phyloP scores from a whole-genome alignment of 2,888 invertebrate species.

The Andrena chrysosceles region DNA sequence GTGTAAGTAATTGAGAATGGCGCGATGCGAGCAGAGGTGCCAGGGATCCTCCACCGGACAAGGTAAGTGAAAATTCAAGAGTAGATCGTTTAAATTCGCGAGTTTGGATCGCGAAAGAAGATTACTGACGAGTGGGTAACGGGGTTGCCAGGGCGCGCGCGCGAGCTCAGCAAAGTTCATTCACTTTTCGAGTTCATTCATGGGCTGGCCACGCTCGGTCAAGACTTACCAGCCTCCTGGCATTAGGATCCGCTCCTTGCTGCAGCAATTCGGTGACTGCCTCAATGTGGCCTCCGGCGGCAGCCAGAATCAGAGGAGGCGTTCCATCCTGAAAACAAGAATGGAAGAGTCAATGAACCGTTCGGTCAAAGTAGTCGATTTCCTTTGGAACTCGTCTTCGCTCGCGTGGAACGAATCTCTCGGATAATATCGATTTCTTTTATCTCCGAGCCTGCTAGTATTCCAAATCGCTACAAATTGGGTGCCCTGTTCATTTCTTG shows the following conservation, averaged over 20 bases:
- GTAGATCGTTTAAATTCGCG: slow-evolving; percentile 16
- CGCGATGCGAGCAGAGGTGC: neutral
- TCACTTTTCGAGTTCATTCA: slow-evolving; percentile 56
- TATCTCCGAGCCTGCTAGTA: too few species aligned
- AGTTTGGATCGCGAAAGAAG: slow-evolving; percentile 20
- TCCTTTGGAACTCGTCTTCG: neutral
- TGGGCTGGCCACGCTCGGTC: slow-evolving; percentile 46
- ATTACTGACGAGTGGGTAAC: slow-evolving; percentile 33
- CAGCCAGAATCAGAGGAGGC: slow-evolving; percentile 95
- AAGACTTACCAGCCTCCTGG: slow-evolving; percentile 90
- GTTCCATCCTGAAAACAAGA: slow-evolving; percentile 93
- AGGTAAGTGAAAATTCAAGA: neutral
- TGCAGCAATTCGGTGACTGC: slow-evolving; percentile 94
- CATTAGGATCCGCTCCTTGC: slow-evolving; percentile 96
- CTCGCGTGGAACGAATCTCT: too few species aligned
- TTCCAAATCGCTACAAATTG: too few species aligned
- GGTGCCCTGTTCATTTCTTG: too few species aligned
- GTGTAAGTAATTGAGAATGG: neutral
- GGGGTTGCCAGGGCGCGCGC: slow-evolving; percentile 45
- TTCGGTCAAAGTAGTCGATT: neutral
- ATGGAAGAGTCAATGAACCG: slow-evolving; percentile 4
- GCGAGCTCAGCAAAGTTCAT: slow-evolving; percentile 38
- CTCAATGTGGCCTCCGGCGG: slow-evolving; percentile 95
- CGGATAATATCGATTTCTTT: too few species aligned
- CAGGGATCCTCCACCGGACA: neutral